Evolutionary conservation across 1,140 invertebrate species (phyloP).

Genomic region (Dendrolimus kikuchii): DNA sequence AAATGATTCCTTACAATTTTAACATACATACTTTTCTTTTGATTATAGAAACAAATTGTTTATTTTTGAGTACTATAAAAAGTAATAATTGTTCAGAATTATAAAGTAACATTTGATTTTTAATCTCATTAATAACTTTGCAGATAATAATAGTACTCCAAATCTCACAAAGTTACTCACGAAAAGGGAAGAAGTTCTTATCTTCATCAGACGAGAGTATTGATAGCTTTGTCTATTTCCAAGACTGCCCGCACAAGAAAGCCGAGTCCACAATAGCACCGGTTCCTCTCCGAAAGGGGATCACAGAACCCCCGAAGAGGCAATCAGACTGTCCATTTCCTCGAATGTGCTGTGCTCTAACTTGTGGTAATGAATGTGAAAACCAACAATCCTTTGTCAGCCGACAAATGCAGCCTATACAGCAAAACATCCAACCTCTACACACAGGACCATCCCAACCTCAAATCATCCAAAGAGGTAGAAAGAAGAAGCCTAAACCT

Average conservation of each 20-base stretch:
- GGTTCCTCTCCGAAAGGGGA: background rate
- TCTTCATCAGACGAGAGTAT: conserved; percentile 53
- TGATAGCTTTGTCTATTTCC: conserved; percentile 53
- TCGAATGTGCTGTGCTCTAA: conserved; percentile 33
- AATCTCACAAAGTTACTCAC: conserved; percentile 12
- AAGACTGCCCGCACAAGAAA: conserved; percentile 47
- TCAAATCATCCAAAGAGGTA: conserved; percentile 9
- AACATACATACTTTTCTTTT: too few relatives aligned
- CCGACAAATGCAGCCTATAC: conserved; percentile 10
- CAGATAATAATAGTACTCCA: conserved; percentile 31
- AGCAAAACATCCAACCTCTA: conserved; percentile 9
- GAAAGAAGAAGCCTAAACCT: conserved; percentile 16
- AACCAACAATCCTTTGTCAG: conserved; percentile 15
- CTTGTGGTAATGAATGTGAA: conserved; percentile 45
- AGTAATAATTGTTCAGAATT: too few relatives aligned
- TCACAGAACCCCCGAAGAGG: conserved; percentile 2
- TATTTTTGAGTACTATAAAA: too few relatives aligned
- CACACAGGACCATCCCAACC: conserved; percentile 8
- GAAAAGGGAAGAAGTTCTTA: conserved; percentile 10
- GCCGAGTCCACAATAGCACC: background rate
- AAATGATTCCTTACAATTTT: too few relatives aligned
- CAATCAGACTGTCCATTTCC: conserved; percentile 24
- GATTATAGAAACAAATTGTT: too few relatives aligned
- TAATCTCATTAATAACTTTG: conserved; percentile 7
- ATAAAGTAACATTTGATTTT: too few relatives aligned